A percentile compares a stretch with the other conserved stretches of the same genome.
Conservation (phyloP, 2,888 invertebrate genomes). For the Orthonychiurus folsomi region DNA sequence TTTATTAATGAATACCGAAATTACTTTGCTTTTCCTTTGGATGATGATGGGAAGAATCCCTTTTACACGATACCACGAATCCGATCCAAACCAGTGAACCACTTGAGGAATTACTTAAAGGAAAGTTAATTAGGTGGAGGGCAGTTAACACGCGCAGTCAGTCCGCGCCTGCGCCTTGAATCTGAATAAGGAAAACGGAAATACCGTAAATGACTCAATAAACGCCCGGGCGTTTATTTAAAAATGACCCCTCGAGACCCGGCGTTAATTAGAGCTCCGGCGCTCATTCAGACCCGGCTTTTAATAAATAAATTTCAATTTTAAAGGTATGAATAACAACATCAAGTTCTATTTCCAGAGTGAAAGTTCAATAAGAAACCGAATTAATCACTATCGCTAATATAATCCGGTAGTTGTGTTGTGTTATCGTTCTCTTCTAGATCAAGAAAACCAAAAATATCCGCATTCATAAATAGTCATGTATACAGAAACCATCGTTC, state of each 20-base stretch:
- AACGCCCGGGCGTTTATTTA: not conserved
- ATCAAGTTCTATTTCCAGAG: too few relatives aligned
- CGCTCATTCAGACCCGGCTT: not conserved
- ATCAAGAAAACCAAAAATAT: too few relatives aligned
- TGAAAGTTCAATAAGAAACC: too few relatives aligned
- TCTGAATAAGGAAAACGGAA: not conserved
- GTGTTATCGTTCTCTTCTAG: too few relatives aligned
- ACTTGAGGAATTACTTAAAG: not conserved
- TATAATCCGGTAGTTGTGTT: too few relatives aligned
- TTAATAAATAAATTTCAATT: not conserved
- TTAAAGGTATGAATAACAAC: not conserved
- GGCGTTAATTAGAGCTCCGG: not conserved
- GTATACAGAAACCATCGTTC: too few relatives aligned
- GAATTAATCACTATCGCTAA: too few relatives aligned
- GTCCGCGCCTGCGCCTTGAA: not conserved
- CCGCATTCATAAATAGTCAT: too few relatives aligned
- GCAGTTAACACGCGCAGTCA: not conserved
- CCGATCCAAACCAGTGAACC: too few relatives aligned
- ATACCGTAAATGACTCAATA: not conserved
- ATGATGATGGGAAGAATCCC: not conserved
- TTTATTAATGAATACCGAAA: slow-evolving; percentile 1
- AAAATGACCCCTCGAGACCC: not conserved
- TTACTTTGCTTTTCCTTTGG: not conserved
- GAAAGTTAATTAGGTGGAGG: not conserved
- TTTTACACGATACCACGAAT: too few relatives aligned